Evolutionary conservation across 2,888 invertebrate genomes (phyloP).

Genomic region (Hyles lineata): DNA sequence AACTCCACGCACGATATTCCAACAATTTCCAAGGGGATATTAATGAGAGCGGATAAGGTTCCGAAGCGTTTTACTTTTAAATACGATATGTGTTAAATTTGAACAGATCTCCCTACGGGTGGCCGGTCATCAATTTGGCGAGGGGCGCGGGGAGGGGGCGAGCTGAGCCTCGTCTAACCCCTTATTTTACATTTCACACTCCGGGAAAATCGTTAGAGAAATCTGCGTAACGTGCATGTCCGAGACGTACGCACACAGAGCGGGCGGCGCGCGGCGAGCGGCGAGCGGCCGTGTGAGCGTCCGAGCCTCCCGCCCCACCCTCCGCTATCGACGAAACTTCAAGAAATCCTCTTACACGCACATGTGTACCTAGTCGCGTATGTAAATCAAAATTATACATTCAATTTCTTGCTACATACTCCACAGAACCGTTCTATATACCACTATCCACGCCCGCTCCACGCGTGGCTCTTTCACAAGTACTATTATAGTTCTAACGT

Average conservation of each 20-base stretch:
- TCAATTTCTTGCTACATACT: slow-evolving; percentile 57
- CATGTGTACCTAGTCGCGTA: slow-evolving; percentile 70
- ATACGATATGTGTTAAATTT: slow-evolving; percentile 83
- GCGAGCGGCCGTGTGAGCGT: slow-evolving; percentile 56
- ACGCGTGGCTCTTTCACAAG: not conserved
- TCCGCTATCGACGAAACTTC: slow-evolving; percentile 81
- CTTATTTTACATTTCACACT: slow-evolving; percentile 86
- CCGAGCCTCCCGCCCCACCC: slow-evolving; percentile 66
- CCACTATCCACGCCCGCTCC: slow-evolving; percentile 36
- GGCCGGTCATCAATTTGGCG: slow-evolving; percentile 83
- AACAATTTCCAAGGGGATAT: slow-evolving; percentile 70
- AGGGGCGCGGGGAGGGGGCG: slow-evolving; percentile 56
- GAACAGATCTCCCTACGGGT: slow-evolving; percentile 79
- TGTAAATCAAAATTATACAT: slow-evolving; percentile 71
- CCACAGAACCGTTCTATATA: slow-evolving; percentile 37
- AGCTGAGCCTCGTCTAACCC: slow-evolving; percentile 80
- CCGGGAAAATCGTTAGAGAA: slow-evolving; percentile 85
- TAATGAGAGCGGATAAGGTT: slow-evolving; percentile 76
- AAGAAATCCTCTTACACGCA: slow-evolving; percentile 80
- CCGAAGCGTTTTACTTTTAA: slow-evolving; percentile 78
- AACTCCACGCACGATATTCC: slow-evolving; percentile 54
- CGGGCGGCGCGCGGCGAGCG: slow-evolving; percentile 33
- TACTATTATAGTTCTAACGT: too few relatives aligned
- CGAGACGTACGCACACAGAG: slow-evolving; percentile 78
- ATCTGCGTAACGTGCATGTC: slow-evolving; percentile 84